Percentiles rank a stretch among this genome's conserved stretches.
Evolutionary conservation across 92 coral and sea anemone genomes (phyloP).

Genomic region (Actinernus sp.): DNA sequence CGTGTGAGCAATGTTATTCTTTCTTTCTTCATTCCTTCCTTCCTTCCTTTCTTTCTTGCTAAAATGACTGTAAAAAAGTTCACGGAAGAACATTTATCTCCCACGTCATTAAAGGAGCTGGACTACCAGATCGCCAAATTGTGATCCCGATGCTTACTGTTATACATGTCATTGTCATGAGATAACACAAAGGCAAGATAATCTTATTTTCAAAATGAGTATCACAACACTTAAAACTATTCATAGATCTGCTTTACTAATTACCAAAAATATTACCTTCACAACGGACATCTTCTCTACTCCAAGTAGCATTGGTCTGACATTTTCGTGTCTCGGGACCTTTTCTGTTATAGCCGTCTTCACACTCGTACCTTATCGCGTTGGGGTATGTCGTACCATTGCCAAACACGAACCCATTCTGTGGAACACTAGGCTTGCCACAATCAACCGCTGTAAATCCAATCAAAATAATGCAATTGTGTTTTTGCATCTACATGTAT

Average conservation of each 20-base stretch:
- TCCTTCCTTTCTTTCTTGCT: background rate
- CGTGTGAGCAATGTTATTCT: background rate
- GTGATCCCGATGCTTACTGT: too few species aligned
- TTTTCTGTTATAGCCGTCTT: conserved; percentile 38
- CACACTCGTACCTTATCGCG: conserved; percentile 34
- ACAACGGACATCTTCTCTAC: conserved; percentile 49
- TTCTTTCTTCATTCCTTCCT: background rate
- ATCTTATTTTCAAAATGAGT: too few species aligned
- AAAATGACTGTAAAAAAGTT: background rate
- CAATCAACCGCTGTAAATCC: background rate
- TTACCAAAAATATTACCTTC: too few species aligned
- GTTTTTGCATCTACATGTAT: too few species aligned
- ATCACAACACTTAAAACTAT: too few species aligned
- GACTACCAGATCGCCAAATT: too few species aligned
- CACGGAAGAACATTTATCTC: too few species aligned
- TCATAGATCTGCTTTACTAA: too few species aligned
- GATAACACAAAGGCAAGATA: too few species aligned
- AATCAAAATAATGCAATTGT: too few species aligned
- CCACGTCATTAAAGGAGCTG: too few species aligned
- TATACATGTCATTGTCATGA: too few species aligned
- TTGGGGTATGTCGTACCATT: conserved; percentile 34
- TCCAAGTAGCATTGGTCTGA: conserved; percentile 67
- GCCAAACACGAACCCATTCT: conserved; percentile 23
- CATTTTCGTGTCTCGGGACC: conserved; percentile 51
- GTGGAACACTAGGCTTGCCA: conserved; percentile 30